Conservation (phyloP, 1,140 invertebrate genomes). For the Akabosia matsudoensis region DNA sequence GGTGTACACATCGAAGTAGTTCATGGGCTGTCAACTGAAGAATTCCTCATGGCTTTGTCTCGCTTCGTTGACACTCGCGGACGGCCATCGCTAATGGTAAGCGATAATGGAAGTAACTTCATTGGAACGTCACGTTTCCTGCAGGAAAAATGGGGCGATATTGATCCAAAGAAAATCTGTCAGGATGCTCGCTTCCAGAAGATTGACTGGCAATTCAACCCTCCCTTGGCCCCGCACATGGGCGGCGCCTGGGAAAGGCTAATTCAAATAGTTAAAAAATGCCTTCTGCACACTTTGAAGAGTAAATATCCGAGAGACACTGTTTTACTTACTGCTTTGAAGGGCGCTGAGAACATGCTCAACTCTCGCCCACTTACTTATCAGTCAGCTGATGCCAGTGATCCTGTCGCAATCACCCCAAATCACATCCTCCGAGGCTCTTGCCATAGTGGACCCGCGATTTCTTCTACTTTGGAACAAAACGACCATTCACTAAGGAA, state of each 20-base stretch:
- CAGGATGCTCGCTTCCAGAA: too few relatives aligned
- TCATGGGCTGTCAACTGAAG: neutral
- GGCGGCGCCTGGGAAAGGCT: neutral
- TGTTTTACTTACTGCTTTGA: neutral
- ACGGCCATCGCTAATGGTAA: neutral
- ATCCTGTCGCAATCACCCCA: neutral
- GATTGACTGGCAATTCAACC: neutral
- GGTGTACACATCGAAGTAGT: slow-evolving; percentile 48
- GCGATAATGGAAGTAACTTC: slow-evolving; percentile 5
- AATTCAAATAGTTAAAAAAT: neutral
- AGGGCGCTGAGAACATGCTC: neutral
- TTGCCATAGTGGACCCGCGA: neutral
- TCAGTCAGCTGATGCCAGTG: neutral
- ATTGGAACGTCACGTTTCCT: neutral
- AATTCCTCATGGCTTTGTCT: slow-evolving; percentile 42
- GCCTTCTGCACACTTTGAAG: too few relatives aligned
- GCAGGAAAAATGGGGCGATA: neutral
- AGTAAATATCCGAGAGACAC: neutral
- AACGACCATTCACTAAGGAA: too few relatives aligned
- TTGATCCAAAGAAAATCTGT: neutral
- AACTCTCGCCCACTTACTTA: neutral
- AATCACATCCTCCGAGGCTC: neutral
- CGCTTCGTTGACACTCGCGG: slow-evolving; percentile 47
- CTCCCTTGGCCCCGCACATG: neutral
- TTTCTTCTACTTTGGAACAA: neutral